Conservation (phyloP, 2,113 vertebrate genomes). For the Scopus umbretta region DNA sequence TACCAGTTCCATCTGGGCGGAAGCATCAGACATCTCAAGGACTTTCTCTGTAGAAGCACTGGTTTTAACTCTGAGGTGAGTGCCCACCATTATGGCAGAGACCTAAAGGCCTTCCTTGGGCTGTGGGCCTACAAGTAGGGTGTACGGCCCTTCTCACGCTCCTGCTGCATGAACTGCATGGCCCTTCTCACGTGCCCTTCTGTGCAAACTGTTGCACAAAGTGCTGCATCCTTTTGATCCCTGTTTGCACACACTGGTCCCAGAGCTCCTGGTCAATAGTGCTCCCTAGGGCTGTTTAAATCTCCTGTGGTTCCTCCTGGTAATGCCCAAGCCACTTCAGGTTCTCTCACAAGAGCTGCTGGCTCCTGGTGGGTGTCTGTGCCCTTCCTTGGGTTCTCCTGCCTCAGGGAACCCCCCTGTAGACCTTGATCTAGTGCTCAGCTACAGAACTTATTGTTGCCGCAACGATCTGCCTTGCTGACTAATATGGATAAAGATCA, state of each 20-base stretch:
- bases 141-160: neutral
- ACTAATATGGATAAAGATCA: neutral
- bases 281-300: neutral
- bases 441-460: neutral
- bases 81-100: neutral
- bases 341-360: neutral
- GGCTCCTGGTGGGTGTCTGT: neutral
- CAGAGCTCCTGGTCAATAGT: neutral
- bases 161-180: neutral
- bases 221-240: neutral
- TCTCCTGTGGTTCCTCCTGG: neutral
- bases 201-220: neutral
- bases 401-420: neutral
- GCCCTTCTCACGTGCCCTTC: neutral
- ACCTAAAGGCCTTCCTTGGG: neutral
- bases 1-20: neutral
- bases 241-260: neutral
- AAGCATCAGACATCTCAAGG: neutral
- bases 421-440: neutral
- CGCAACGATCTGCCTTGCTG: rapidly evolving
- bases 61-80: neutral
- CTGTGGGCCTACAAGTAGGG: neutral
- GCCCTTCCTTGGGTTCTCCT: neutral
- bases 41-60: neutral
- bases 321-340: neutral